Percentiles rank a stretch among this genome's conserved stretches.
Evolutionary conservation across 1,140 invertebrate genomes (phyloP).

Genomic region (Ectropis grisescens): DNA sequence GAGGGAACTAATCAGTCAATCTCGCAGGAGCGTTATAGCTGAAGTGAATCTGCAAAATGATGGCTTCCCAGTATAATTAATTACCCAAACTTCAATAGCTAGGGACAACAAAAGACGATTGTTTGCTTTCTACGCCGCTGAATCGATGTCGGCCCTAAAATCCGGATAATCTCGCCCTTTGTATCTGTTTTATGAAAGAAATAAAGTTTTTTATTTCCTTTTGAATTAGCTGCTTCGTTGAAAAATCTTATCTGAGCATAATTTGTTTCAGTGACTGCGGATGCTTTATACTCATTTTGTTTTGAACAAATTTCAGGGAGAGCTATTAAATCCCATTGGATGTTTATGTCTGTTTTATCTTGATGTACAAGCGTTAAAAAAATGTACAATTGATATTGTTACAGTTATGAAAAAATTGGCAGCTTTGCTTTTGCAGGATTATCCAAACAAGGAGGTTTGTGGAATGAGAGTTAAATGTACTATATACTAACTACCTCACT

Average conservation of each 20-base stretch:
- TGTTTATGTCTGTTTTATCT: too few species aligned
- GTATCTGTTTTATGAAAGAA: slow-evolving; percentile 49
- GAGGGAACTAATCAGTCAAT: slow-evolving; percentile 39
- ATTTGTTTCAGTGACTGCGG: too few species aligned
- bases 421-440: too few species aligned
- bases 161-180: slow-evolving; percentile 53
- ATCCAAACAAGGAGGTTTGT: too few species aligned
- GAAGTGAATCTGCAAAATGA: slow-evolving; percentile 53
- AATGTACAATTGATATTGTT: too few species aligned
- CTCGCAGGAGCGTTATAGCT: slow-evolving; percentile 27
- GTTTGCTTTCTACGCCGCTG: slow-evolving; percentile 48
- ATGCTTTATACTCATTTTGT: too few species aligned
- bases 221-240: slow-evolving; percentile 25
- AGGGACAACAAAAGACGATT: slow-evolving; percentile 50
- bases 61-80: slow-evolving; percentile 46
- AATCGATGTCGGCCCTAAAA: slow-evolving; percentile 50
- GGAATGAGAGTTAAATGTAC: too few species aligned
- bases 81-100: slow-evolving; percentile 47
- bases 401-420: too few species aligned
- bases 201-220: slow-evolving; percentile 49
- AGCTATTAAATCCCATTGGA: too few species aligned
- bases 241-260: slow-evolving; percentile 9
- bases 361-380: too few species aligned
- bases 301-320: too few species aligned
- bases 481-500: too few species aligned